Percentiles rank a stretch among this genome's conserved stretches.
phyloP scores from a whole-genome alignment of 2,888 invertebrate genomes.

The Phoenoteleia sp. region DNA sequence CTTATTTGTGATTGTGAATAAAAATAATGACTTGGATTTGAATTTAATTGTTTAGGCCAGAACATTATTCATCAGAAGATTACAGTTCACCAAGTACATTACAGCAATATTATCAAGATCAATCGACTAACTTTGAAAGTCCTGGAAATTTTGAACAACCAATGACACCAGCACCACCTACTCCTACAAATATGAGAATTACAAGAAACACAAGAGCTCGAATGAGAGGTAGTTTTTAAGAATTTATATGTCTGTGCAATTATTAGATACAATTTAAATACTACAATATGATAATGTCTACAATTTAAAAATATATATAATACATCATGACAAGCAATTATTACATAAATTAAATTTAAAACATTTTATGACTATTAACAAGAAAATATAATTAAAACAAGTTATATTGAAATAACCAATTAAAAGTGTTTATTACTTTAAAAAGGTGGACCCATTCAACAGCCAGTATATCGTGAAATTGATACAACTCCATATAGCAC shows the following conservation, averaged over 20 bases:
- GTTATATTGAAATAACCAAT: too few relatives aligned
- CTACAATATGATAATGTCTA: background rate
- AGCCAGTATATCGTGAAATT: constrained; percentile 85
- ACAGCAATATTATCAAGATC: constrained; percentile 82
- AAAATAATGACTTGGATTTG: too few relatives aligned
- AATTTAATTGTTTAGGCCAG: constrained; percentile 81
- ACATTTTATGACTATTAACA: too few relatives aligned
- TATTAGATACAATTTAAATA: too few relatives aligned
- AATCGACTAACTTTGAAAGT: constrained; percentile 80
- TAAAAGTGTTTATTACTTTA: too few relatives aligned
- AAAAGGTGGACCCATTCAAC: constrained; percentile 83
- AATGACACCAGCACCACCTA: constrained; percentile 83
- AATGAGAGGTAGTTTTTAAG: constrained; percentile 85
- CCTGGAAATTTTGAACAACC: constrained; percentile 84
- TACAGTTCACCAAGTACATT: constrained; percentile 84
- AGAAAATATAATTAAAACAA: too few relatives aligned
- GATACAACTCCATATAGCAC: constrained; percentile 77
- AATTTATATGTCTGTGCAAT: too few relatives aligned
- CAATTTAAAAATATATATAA: too few relatives aligned
- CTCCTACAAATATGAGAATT: constrained; percentile 85
- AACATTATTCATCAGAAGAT: constrained; percentile 84
- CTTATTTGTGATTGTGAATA: too few relatives aligned
- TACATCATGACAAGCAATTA: too few relatives aligned
- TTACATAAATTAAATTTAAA: background rate
- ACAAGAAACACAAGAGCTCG: constrained; percentile 86